Percentiles rank a stretch among this genome's conserved stretches.
Conservation (phyloP, 2,888 invertebrate species). For the Epicampocera succincta region DNA sequence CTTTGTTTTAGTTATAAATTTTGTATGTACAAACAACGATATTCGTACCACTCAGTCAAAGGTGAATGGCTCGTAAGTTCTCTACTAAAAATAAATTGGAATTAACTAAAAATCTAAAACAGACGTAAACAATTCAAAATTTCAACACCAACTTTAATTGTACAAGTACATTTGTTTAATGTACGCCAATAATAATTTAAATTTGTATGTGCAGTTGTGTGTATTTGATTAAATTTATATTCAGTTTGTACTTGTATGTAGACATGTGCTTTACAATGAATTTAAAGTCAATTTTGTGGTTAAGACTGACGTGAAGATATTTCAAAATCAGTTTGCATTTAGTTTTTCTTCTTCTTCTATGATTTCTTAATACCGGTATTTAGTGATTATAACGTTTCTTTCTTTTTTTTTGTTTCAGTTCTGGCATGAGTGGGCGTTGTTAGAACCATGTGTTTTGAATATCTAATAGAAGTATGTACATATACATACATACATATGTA, state of each 20-base stretch:
- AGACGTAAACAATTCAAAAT: conserved; percentile 7
- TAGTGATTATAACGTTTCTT: conserved; percentile 11
- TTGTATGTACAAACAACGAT: no score
- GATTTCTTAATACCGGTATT: conserved; percentile 21
- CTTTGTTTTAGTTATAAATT: conserved; percentile 13
- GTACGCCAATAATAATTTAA: no score
- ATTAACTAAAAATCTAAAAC: conserved; percentile 9
- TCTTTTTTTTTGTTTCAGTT: background rate
- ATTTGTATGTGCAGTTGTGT: no score
- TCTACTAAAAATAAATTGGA: conserved; percentile 10
- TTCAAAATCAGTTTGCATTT: conserved; percentile 40
- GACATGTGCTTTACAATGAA: conserved; percentile 12
- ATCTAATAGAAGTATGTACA: conserved; percentile 23
- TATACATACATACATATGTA: no score
- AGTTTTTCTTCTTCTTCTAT: no score
- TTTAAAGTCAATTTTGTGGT: conserved; percentile 35
- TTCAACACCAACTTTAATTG: conserved; percentile 23
- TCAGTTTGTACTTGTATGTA: background rate
- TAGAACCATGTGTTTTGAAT: conserved; percentile 52
- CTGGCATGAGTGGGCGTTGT: conserved; percentile 48
- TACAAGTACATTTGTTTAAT: conserved; percentile 10
- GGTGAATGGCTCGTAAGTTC: conserved; percentile 61
- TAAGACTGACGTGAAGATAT: conserved; percentile 54
- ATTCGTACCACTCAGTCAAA: conserved; percentile 27
- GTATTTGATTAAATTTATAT: background rate